Percentiles rank a stretch among this genome's conserved stretches.
phyloP scores from a whole-genome alignment of 2,797 vertebrate species.

The Etheostoma nigrum region DNA sequence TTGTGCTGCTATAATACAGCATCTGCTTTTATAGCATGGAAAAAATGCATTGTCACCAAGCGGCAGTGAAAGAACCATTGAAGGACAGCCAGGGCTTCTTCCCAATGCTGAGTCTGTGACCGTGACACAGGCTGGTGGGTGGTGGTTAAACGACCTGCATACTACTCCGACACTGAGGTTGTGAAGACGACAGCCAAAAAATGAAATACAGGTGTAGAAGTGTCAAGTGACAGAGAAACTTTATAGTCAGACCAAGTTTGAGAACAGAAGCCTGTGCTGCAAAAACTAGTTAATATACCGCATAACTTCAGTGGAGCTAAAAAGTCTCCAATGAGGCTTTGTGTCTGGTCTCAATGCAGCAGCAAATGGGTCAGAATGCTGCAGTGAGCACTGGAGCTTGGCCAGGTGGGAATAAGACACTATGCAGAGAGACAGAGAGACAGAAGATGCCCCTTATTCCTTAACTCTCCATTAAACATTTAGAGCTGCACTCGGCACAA shows the following conservation, averaged over 20 bases:
- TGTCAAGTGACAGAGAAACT: constrained; percentile 34
- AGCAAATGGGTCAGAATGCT: constrained; percentile 68
- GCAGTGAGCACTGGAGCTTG: constrained; percentile 77
- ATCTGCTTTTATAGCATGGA: constrained; percentile 85
- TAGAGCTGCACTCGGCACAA: constrained; percentile 63
- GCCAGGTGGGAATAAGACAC: constrained; percentile 79
- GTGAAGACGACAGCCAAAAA: constrained; percentile 36
- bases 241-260: constrained; percentile 40
- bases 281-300: constrained; percentile 51
- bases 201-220: constrained; percentile 43
- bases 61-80: constrained; percentile 80
- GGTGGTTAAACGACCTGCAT: constrained; percentile 59
- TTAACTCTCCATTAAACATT: constrained; percentile 81
- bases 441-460: constrained; percentile 69
- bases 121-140: constrained; percentile 66
- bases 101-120: constrained; percentile 70
- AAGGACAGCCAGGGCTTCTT: constrained; percentile 71
- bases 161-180: constrained; percentile 42
- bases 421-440: constrained; percentile 58
- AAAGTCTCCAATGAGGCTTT: constrained; percentile 53
- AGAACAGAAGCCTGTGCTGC: constrained; percentile 32
- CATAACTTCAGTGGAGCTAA: constrained; percentile 50
- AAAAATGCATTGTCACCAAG: constrained; percentile 84
- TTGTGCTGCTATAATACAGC: constrained; percentile 82
- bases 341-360: constrained; percentile 63